Conservation (phyloP, 2,113 vertebrate genomes). For the Excalfactoria chinensis region DNA sequence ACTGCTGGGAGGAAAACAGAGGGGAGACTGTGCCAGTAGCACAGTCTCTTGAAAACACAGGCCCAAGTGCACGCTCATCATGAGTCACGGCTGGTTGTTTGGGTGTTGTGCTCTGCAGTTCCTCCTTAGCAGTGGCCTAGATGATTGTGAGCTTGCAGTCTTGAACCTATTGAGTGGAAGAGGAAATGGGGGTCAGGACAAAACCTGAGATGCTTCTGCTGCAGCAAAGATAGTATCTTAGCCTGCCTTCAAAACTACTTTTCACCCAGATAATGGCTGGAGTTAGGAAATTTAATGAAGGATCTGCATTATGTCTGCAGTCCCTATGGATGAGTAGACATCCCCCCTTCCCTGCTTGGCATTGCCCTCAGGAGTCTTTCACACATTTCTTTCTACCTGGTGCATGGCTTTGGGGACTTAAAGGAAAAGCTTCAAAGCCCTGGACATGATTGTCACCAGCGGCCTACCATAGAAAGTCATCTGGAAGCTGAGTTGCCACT, state of each 20-base stretch:
- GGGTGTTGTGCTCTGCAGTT: background rate
- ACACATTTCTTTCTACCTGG: background rate
- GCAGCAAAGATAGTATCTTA: accelerated
- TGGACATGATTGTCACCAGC: accelerated
- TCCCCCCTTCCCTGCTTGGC: background rate
- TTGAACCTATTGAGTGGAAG: background rate
- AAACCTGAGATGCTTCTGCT: background rate
- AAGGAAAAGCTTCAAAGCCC: background rate
- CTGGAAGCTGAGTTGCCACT: background rate
- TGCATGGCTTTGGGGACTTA: accelerated
- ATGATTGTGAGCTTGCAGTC: accelerated
- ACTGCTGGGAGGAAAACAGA: conserved; percentile 30
- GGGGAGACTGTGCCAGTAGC: conserved; percentile 36
- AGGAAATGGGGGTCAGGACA: background rate
- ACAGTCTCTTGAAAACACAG: conserved; percentile 27
- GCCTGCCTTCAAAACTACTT: accelerated
- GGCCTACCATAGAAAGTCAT: background rate
- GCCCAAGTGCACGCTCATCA: conserved; percentile 30
- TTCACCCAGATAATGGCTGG: too few relatives aligned
- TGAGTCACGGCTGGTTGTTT: conserved; percentile 5
- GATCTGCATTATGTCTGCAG: background rate
- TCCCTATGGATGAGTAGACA: background rate
- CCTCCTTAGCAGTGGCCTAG: background rate
- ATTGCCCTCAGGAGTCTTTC: background rate
- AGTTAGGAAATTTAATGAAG: background rate